Conservation (phyloP, 1,140 invertebrate species). For the Armadillidium nasatum region DNA sequence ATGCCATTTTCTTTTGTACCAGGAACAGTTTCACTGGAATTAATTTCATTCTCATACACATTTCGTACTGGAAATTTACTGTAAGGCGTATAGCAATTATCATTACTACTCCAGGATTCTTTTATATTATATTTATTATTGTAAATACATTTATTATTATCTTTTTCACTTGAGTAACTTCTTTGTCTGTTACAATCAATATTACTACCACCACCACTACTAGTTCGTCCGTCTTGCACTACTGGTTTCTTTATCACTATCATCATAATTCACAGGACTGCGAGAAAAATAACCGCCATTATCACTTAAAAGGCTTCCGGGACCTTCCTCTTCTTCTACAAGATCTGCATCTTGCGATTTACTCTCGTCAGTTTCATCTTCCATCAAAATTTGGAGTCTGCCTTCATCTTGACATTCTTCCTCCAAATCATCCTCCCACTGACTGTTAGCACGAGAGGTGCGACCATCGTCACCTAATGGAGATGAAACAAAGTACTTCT, state of each 20-base stretch:
- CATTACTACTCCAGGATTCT: neutral
- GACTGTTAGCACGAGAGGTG: neutral
- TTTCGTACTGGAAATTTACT: neutral
- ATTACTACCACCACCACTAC: neutral
- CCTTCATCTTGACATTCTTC: neutral
- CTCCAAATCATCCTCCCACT: slow-evolving; percentile 1
- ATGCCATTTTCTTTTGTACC: neutral
- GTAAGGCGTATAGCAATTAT: neutral
- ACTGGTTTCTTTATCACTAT: neutral
- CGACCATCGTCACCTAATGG: neutral
- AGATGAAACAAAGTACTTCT: neutral
- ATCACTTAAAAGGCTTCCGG: neutral
- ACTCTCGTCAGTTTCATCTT: neutral
- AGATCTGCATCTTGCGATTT: neutral
- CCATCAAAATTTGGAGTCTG: neutral
- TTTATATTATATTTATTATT: neutral
- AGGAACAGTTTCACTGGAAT: neutral
- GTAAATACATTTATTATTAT: neutral
- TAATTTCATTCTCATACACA: neutral
- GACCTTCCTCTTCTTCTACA: neutral
- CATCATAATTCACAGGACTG: neutral
- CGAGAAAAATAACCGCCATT: neutral
- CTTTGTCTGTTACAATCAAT: neutral
- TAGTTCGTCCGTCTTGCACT: neutral
- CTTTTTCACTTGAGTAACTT: neutral